Percentiles rank a stretch among this genome's conserved stretches.
Evolutionary conservation across 2,797 vertebrate species (phyloP).

Genomic region (Characodon lateralis): DNA sequence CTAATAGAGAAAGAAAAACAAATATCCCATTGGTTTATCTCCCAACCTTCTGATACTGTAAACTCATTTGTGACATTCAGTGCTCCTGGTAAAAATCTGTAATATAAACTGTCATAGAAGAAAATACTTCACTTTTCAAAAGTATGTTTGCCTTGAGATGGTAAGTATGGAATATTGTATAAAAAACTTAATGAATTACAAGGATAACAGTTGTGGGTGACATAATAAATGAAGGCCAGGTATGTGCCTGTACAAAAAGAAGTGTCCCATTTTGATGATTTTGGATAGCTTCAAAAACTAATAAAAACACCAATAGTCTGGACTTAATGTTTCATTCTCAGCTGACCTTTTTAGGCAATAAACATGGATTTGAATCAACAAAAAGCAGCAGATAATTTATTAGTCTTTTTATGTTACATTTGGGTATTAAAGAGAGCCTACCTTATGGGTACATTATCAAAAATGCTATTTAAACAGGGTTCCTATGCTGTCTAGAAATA

Average conservation of each 20-base stretch:
- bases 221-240: neutral
- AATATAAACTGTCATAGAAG: conserved; percentile 9
- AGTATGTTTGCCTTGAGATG: neutral
- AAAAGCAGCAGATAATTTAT: neutral
- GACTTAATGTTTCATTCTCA: neutral
- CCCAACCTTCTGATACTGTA: neutral
- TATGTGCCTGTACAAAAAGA: neutral
- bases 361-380: neutral
- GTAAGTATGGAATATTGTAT: neutral
- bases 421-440: neutral
- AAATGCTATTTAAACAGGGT: neutral
- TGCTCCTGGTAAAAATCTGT: conserved; percentile 1
- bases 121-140: neutral
- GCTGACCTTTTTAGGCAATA: neutral
- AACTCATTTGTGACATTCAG: conserved; percentile 12
- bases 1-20: conserved; percentile 12
- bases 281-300: conserved; percentile 1
- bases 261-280: neutral
- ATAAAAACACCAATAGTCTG: neutral
- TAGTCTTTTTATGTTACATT: neutral
- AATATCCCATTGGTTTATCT: conserved; percentile 14
- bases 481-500: neutral
- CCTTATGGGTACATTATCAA: neutral
- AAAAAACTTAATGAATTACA: neutral
- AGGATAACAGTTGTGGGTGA: neutral